A percentile compares a stretch with the other conserved stretches of the same genome.
phyloP scores from a whole-genome alignment of 2,113 vertebrate species.

The Strix aluco region DNA sequence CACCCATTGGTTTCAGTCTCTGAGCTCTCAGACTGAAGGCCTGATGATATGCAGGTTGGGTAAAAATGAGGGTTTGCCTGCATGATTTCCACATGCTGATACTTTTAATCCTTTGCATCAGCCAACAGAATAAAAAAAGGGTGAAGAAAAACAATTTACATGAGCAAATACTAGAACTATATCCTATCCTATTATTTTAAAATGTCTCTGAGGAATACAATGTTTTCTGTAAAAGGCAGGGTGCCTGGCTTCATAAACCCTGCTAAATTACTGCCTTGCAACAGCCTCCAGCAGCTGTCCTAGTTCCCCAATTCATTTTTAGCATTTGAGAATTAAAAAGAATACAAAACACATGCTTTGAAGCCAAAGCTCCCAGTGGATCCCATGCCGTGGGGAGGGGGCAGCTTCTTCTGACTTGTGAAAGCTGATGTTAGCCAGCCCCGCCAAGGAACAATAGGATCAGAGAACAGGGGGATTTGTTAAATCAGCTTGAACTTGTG shows the following conservation, averaged over 20 bases:
- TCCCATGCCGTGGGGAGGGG: background rate
- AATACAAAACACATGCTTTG: background rate
- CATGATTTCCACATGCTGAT: background rate
- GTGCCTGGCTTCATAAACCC: slow-evolving; percentile 1
- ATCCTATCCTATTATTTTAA: slow-evolving; percentile 3
- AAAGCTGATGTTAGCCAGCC: background rate
- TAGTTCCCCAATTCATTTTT: background rate
- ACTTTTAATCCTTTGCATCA: background rate
- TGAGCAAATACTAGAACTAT: background rate
- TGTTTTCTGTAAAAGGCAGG: background rate
- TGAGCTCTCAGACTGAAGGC: background rate
- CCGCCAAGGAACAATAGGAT: background rate
- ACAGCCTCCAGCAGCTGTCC: slow-evolving; percentile 35
- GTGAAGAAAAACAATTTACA: background rate
- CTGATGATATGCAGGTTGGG: background rate
- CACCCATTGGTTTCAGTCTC: rapidly evolving
- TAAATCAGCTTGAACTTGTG: background rate
- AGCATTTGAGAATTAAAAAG: background rate
- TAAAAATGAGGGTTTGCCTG: background rate
- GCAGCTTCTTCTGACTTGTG: background rate
- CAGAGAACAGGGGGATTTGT: background rate
- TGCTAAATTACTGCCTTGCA: background rate
- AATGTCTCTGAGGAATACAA: background rate
- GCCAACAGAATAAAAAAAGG: background rate
- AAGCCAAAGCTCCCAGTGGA: background rate